Base-by-base conservation (phyloP, 2,797 vertebrate genomes). In the Poeciliopsis presidionis region DNA sequence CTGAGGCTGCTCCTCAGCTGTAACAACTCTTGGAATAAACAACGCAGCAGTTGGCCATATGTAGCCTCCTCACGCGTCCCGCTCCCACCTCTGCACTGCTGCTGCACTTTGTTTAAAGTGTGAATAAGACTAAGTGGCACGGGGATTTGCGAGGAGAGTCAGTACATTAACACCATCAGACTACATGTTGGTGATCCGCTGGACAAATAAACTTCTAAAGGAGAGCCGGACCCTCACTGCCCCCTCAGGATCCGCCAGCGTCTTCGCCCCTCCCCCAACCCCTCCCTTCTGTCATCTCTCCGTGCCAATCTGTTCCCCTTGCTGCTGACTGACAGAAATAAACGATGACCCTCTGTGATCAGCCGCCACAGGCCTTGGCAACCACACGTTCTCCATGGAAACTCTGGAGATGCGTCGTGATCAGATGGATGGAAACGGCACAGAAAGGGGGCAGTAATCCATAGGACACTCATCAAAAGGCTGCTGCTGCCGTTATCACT, bases 261-360 rank as follows among this genome's bases (percentile, higher is more conserved):
- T 80, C 65, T 46, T 70, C 33, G 55, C 49, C 61, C 22, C 72
- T 75, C 73, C 57, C 49, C 49, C 59, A 25, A n/a, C 57, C 61
- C 67, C 61, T 46, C 11, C 13, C 57, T 41, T 49, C 36, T 73
- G 20, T 79, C 30, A 46, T 70, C 57, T 75, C 80, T 8, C 30
- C 46, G 46, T n/a, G 70, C 70, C 72, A 41, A 75, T 79, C 84
- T 39, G 51, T 80, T 53, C 83, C 81, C 84, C 77, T 82, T 12
- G 8, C 78, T 55, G 47, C 83, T 87, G 87, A 89, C 88, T 87
- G 89, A 92, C 93, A 93, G 90, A 95, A 94, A 96, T 93, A 95
- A 96, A 95, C 88, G 91, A 96, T 91, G 87, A 93, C 94, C 94
- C 92, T 93, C 87, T 81, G 93, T 91, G 77, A 92, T 93, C 94